Evolutionary conservation across 2,113 vertebrate species (phyloP).

Genomic region (Callocephalon fimbriatum): DNA sequence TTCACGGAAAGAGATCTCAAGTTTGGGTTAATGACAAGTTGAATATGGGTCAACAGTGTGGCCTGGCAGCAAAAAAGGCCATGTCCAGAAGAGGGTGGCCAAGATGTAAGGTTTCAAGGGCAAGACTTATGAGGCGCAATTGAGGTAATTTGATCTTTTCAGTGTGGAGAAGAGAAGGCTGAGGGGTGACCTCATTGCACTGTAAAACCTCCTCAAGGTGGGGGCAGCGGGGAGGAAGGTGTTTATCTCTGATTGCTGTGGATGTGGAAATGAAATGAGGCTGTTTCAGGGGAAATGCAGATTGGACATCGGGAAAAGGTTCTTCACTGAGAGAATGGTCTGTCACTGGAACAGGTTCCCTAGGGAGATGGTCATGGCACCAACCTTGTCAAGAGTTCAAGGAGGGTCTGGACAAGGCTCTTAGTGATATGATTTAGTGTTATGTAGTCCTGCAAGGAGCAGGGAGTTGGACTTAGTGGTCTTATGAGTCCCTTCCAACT

Average conservation of each 20-base stretch:
- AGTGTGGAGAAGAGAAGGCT: background rate
- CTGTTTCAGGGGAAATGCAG: background rate
- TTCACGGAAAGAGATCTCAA: background rate
- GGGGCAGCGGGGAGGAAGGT: accelerated
- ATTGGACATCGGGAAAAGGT: background rate
- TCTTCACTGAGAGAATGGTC: background rate
- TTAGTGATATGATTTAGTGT: background rate
- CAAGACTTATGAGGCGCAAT: background rate
- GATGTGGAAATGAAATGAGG: background rate
- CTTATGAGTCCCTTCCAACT: background rate
- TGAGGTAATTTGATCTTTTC: background rate
- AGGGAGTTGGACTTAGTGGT: background rate
- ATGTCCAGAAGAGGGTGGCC: background rate
- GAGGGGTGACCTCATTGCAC: background rate
- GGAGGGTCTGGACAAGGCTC: background rate
- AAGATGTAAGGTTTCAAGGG: background rate
- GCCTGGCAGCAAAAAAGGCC: background rate
- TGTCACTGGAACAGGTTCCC: background rate
- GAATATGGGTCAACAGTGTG: background rate
- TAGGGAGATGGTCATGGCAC: background rate
- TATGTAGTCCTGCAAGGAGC: background rate
- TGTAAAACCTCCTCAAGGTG: background rate
- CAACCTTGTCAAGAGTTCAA: background rate
- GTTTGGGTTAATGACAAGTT: background rate
- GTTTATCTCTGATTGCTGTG: background rate